These are phyloP conservation scores for Drosophila orena DNA, from an alignment of 1,140 invertebrate species.

Conservation along the genomic window DNA sequence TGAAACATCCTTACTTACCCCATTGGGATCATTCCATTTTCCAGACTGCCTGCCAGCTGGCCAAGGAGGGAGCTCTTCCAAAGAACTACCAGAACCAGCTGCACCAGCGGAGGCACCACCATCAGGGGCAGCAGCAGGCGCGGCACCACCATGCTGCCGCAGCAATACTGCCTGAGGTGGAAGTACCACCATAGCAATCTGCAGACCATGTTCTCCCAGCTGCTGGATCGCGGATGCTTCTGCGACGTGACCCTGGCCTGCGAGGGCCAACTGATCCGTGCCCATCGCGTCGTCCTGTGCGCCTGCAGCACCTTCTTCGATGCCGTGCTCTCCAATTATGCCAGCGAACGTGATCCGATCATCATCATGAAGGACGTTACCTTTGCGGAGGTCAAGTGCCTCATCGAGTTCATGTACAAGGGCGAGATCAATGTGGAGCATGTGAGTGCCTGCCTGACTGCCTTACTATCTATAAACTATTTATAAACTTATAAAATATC, in stretches of 20 bases:
- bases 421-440: slow-evolving; percentile 97
- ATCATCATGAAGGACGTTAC: slow-evolving; percentile 94
- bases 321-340: slow-evolving; percentile 94
- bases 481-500: not conserved
- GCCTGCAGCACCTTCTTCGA: slow-evolving; percentile 96
- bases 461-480: too few species aligned
- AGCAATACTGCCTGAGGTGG: slow-evolving; percentile 96
- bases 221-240: slow-evolving; percentile 94
- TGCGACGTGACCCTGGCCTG: slow-evolving; percentile 96
- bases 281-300: slow-evolving; percentile 92
- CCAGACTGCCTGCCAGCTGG: not conserved
- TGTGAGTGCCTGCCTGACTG: slow-evolving; percentile 28
- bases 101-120: not conserved
- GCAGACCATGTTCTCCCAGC: slow-evolving; percentile 95
- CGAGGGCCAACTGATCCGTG: slow-evolving; percentile 94
- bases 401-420: slow-evolving; percentile 98
- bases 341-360: slow-evolving; percentile 92
- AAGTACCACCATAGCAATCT: slow-evolving; percentile 96
- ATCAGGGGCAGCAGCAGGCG: slow-evolving; percentile 31
- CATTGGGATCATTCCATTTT: not conserved
- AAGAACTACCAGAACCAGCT: not conserved
- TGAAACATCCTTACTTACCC: not conserved
- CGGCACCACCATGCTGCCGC: slow-evolving; percentile 87
- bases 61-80: not conserved
- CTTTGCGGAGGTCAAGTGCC: slow-evolving; percentile 92